Conservation (phyloP, 2,888 invertebrate species). For the Drosophila histrio region DNA sequence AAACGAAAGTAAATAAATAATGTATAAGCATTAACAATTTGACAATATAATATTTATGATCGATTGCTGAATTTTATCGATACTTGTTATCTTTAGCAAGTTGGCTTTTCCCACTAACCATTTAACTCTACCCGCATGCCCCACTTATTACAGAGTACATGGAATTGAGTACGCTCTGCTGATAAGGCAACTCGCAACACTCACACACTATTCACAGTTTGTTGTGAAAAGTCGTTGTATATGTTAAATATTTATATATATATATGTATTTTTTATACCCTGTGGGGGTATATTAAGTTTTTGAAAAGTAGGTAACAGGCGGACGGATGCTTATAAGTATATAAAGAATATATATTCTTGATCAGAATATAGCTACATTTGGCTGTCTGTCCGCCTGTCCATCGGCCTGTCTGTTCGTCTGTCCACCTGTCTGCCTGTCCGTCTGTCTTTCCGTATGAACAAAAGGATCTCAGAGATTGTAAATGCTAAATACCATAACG, state of each 20-base stretch:
- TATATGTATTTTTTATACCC: too few species aligned
- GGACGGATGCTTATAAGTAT: too few species aligned
- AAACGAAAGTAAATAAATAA: background rate
- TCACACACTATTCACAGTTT: slow-evolving; percentile 48
- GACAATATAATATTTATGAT: background rate
- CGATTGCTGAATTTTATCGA: slow-evolving; percentile 1
- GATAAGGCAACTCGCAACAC: slow-evolving; percentile 44
- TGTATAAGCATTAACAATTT: background rate
- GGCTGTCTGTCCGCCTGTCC: too few species aligned
- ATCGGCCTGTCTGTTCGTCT: too few species aligned
- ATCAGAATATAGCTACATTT: too few species aligned
- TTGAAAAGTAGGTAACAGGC: too few species aligned
- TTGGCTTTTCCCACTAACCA: slow-evolving; percentile 10
- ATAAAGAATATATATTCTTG: too few species aligned
- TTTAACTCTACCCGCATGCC: slow-evolving; percentile 42
- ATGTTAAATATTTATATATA: background rate
- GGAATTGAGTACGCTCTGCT: slow-evolving; percentile 50
- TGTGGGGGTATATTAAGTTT: too few species aligned
- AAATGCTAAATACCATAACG: too few species aligned
- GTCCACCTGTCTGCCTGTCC: too few species aligned
- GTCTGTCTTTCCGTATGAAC: too few species aligned
- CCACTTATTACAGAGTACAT: slow-evolving; percentile 31
- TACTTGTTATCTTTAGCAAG: background rate
- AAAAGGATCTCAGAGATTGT: too few species aligned
- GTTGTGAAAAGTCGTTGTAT: slow-evolving; percentile 51